Evolutionary conservation across 2,888 invertebrate species (phyloP), one percentile per base, ranked within the genome.

Genomic region (Erpobdella octoculata): DNA sequence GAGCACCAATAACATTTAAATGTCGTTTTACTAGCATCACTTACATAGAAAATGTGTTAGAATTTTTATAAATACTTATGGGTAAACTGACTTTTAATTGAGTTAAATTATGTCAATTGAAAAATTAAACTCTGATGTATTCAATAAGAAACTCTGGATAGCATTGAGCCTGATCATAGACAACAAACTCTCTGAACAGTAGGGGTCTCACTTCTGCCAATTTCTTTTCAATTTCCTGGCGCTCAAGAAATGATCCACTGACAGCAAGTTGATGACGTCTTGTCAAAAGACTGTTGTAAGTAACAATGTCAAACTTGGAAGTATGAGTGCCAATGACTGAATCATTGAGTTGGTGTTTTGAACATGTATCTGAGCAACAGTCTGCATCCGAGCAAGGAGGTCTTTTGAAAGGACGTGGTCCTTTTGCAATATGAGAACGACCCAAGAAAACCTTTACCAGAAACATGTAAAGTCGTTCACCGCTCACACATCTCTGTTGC

Each of bases 141-240:
- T 71, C 58, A 1, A 78, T 75, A n/a, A 78, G 64, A 71, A 76
- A 78, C 59, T 78, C 78, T 9, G 78, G 78, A 67, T 77, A 78
- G 28, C 75, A 76, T 33, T 76, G 76, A 31, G 71, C 74, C 59
- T 73, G 73, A 48, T 78, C 77, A 74, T 76, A 78, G 6, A 78
- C 74, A 1, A 78, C 71, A 76, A 78, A 78, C 71, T 78, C 78
- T 8, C 77, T 70, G 59, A 78, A 78, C 46, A 75, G 35, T 2
- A 72, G 62, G 35, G 36, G 37, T 37, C 36, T 36, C 38, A 28
- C 25, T 15, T 66, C 31, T 5, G 21, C 8, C 6, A 70, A 21
- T 37, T n/a, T 4, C 35, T 64, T 64, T 67, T 31, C 28, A 18
- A 25, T 35, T 62, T 62, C 35, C 62, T 33, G 4, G 6, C 31